Conservation (phyloP, 2,113 vertebrate genomes). For the Caretta caretta region DNA sequence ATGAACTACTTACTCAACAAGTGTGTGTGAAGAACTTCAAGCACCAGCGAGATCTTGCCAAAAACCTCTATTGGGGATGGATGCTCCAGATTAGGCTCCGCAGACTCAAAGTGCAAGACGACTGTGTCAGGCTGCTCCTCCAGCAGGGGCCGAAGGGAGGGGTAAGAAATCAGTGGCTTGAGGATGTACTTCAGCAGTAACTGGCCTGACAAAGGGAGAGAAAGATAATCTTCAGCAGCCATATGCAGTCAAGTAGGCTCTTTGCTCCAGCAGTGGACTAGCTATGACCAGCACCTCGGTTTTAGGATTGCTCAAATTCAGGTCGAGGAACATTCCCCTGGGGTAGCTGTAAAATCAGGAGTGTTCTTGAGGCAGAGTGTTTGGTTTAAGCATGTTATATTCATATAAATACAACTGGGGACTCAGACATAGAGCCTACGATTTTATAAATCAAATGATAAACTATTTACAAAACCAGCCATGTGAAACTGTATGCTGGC, state of each 20-base stretch:
- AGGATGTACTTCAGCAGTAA: constrained; percentile 90
- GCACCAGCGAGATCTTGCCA: constrained; percentile 84
- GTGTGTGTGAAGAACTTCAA: constrained; percentile 86
- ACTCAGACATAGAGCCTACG: background rate
- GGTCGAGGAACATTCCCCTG: background rate
- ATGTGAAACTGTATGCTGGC: background rate
- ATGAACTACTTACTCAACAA: constrained; percentile 83
- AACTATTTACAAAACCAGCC: background rate
- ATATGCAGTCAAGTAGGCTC: background rate
- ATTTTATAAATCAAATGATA: background rate
- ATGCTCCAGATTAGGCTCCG: constrained; percentile 73
- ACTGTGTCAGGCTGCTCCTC: constrained; percentile 80
- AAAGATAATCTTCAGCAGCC: background rate
- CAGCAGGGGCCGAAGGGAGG: constrained; percentile 77
- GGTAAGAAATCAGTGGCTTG: constrained; percentile 86
- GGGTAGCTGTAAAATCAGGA: background rate
- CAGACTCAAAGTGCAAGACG: constrained; percentile 79
- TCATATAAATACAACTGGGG: fast-evolving
- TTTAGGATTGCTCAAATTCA: fast-evolving
- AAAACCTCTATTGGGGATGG: constrained; percentile 88
- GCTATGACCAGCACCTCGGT: fast-evolving
- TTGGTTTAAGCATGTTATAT: background rate
- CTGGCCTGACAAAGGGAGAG: constrained; percentile 81
- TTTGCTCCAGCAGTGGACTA: background rate
- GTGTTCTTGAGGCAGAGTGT: fast-evolving